Evolutionary conservation across 2,113 vertebrate species (phyloP).

Genomic region (Asarcornis scutulata): DNA sequence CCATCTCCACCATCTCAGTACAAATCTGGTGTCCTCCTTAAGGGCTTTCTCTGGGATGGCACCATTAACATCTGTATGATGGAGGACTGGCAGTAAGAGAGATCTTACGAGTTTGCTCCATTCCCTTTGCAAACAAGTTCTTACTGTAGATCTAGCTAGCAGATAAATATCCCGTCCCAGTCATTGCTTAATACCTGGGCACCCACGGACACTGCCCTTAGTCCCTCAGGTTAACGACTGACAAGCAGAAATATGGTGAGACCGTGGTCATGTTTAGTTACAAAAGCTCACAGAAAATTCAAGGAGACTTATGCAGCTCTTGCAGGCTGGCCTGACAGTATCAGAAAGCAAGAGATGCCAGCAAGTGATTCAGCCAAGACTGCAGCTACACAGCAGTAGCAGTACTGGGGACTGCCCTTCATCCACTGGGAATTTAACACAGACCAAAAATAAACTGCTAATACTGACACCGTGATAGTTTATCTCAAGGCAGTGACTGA

Average conservation of each 20-base stretch:
- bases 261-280: constrained; percentile 8
- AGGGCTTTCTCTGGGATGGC: background rate
- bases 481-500: background rate
- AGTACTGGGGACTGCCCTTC: background rate
- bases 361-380: background rate
- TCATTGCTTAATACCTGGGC: constrained; percentile 19
- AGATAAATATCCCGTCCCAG: constrained; percentile 18
- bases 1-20: background rate
- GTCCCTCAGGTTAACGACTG: constrained; percentile 3
- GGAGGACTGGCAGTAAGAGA: background rate
- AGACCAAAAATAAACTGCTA: background rate
- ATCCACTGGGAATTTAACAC: background rate
- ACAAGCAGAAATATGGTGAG: constrained; percentile 18
- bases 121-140: background rate
- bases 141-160: background rate
- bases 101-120: background rate
- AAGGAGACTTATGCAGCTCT: background rate
- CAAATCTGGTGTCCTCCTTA: background rate
- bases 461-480: background rate
- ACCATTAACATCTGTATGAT: background rate
- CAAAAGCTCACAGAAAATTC: constrained; percentile 12
- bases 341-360: background rate
- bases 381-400: background rate
- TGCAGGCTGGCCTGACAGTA: background rate
- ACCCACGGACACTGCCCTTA: background rate